Conservation (phyloP, 1,140 invertebrate species). For the Danaus melanippus region DNA sequence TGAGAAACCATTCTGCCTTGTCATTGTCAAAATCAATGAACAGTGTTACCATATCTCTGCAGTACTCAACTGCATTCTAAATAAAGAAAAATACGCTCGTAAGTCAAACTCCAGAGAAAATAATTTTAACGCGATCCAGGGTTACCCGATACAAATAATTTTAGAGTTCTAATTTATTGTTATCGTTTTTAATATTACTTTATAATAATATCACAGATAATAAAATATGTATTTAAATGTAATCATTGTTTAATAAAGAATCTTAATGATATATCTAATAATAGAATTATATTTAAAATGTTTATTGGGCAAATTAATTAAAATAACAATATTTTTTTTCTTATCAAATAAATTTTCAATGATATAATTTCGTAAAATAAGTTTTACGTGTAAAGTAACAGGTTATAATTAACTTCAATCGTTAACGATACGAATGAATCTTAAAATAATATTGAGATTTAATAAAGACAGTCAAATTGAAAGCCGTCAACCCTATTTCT, state of each 20-base stretch:
- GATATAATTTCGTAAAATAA: not conserved
- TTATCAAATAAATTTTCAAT: too few species aligned
- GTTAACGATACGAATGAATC: not conserved
- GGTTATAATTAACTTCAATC: not conserved
- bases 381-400: not conserved
- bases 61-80: conserved; percentile 12
- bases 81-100: conserved; percentile 21
- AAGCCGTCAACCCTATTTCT: conserved; percentile 24
- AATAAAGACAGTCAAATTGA: too few species aligned
- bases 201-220: too few species aligned
- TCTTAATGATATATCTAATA: too few species aligned
- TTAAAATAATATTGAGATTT: conserved; percentile 3
- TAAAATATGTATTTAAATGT: too few species aligned
- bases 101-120: conserved; percentile 30
- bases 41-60: too few species aligned
- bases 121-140: conserved; percentile 33
- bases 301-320: too few species aligned
- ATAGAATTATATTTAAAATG: too few species aligned
- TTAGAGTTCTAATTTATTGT: conserved; percentile 8
- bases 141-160: conserved; percentile 5
- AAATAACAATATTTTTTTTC: too few species aligned
- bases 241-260: too few species aligned
- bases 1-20: too few species aligned
- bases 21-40: too few species aligned
- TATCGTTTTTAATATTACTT: not conserved